A percentile compares a stretch with the other conserved stretches of the same genome.
Evolutionary conservation across 2,797 vertebrate genomes (phyloP).

Genomic region (Chelon auratus): DNA sequence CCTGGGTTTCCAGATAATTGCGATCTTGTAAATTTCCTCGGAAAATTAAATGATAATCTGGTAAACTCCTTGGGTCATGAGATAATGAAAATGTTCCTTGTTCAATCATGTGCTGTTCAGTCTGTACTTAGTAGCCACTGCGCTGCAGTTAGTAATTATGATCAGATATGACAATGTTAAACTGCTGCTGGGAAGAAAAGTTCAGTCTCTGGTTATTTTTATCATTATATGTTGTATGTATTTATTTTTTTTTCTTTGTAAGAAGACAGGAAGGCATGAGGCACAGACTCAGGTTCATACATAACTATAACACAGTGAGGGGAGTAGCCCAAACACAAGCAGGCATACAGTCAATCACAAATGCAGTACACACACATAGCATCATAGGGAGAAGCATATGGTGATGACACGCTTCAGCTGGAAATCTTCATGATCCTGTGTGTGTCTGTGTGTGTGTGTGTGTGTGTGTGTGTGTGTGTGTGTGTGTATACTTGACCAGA

Average conservation of each 20-base stretch:
- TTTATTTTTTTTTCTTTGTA: neutral
- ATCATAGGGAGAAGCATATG: conserved; percentile 47
- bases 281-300: neutral
- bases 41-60: conserved; percentile 66
- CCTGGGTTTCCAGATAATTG: conserved; percentile 53
- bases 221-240: neutral
- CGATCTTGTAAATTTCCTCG: conserved; percentile 46
- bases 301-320: neutral
- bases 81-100: conserved; percentile 59
- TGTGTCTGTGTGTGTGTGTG: conserved; percentile 24
- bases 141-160: conserved; percentile 50
- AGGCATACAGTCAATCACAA: conserved; percentile 9
- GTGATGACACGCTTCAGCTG: conserved; percentile 44
- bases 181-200: conserved; percentile 35
- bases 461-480: conserved; percentile 23
- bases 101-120: conserved; percentile 56
- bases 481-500: conserved; percentile 32
- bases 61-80: conserved; percentile 61
- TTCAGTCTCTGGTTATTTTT: conserved; percentile 25
- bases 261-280: conserved; percentile 7
- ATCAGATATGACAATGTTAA: conserved; percentile 45
- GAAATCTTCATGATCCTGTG: conserved; percentile 33
- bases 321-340: neutral
- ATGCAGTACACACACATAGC: neutral
- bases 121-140: conserved; percentile 46